A percentile compares a stretch with the other conserved stretches of the same genome.
Evolutionary conservation across 1,140 invertebrate species (phyloP).

Genomic region (Drosophila sulfurigaster): DNA sequence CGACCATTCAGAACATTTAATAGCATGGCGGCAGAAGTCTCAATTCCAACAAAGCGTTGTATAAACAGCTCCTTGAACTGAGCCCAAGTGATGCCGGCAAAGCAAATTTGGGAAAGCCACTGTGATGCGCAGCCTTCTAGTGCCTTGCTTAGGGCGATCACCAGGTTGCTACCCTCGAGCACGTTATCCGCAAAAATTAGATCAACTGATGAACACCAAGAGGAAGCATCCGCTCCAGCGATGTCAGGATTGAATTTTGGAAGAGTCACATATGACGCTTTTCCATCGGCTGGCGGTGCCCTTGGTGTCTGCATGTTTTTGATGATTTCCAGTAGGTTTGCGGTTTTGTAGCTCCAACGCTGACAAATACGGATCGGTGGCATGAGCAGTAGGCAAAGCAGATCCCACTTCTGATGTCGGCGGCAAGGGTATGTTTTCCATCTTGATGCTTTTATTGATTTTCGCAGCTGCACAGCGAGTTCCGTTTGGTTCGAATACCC

Average conservation of each 20-base stretch:
- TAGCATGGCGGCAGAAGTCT: conserved; percentile 36
- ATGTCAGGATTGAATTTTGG: conserved; percentile 24
- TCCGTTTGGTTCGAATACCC: too few relatives aligned
- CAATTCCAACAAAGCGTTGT: conserved; percentile 35
- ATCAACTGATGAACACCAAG: conserved; percentile 15
- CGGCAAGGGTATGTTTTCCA: too few relatives aligned
- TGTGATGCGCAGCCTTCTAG: conserved; percentile 18
- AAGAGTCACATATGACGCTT: conserved; percentile 5
- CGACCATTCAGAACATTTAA: conserved; percentile 32
- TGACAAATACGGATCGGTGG: background rate
- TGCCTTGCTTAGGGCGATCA: too few relatives aligned
- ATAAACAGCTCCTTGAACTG: conserved; percentile 34
- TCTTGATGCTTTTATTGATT: too few relatives aligned
- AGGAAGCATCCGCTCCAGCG: conserved; percentile 23
- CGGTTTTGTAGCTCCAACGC: background rate
- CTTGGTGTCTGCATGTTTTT: conserved; percentile 9
- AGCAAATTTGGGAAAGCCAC: conserved; percentile 27
- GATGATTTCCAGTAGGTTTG: conserved; percentile 1
- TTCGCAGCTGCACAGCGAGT: too few relatives aligned
- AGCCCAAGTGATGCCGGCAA: conserved; percentile 31
- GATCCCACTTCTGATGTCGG: background rate
- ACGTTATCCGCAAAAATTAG: conserved; percentile 18
- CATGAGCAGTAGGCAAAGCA: conserved; percentile 9
- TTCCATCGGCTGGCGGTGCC: conserved; percentile 14
- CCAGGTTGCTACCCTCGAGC: too few relatives aligned